Base-by-base conservation (phyloP, 1,140 invertebrate species). In the Epicauta chinensis region DNA sequence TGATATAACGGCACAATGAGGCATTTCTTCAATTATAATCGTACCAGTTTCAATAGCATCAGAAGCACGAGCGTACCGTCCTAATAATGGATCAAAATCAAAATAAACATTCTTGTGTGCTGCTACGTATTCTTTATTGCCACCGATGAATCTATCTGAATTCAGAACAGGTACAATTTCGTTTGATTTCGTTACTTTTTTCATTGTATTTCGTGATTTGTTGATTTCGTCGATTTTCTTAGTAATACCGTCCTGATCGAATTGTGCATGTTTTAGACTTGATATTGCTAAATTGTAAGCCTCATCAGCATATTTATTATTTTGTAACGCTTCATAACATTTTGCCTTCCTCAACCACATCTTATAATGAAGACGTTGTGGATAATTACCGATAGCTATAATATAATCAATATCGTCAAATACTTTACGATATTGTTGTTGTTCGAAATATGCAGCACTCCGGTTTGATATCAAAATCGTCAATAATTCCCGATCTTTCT, bases 371-470 rank as follows among this genome's bases (percentile, higher is more conserved):
- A 68, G 46, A 48, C 64, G 34, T 38, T 23, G 23, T 1, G 86
- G 73, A 0, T 90, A 88, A 49, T 80, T 77, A 5, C 80, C 73
- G 59, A 84, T 79, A 47, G 81, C 76, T 48, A 86, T 82, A 32
- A 91, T 72, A 2, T 83, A 83, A 43, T 89, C 73, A 32, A 87
- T 77, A 67, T 89, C 92, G 58, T 82, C 78, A 0, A 89, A 87
- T 51, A 74, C 81, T 55, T 90, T 71, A 58, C 84, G 73, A 68
- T 82, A 84, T 47, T 82, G 76, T 42, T 84, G 75, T 64, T 93
- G 64, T 66, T 93, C 89, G 64, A 86, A 91, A 3, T 93, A 74
- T 1, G 86, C 83, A 1, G 92, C 92, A 9, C 92, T 95, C 42
- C 93, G 79, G 70, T 96, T 97, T 2, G 88, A 91, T 54, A 87